These are phyloP conservation scores for Oryzias celebensis DNA, from an alignment of 2,113 vertebrate genomes.

Conservation along the genomic window DNA sequence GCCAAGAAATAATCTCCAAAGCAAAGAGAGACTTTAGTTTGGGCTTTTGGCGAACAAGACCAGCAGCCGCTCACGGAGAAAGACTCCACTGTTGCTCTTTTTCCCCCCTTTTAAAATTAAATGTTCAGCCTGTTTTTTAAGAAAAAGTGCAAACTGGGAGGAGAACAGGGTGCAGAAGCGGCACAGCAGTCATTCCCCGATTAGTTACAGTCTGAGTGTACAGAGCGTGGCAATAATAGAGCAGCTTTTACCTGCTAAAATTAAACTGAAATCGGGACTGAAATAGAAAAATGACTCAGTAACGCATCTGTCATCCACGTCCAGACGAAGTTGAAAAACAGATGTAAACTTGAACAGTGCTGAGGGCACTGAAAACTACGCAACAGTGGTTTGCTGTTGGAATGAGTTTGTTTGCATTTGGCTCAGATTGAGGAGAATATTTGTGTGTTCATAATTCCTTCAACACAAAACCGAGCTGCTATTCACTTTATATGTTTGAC, in stretches of 20 bases:
- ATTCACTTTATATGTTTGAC: constrained; percentile 43
- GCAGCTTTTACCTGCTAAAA: constrained; percentile 49
- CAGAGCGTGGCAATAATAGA: constrained; percentile 44
- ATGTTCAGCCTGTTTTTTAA: constrained; percentile 34
- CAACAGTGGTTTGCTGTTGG: constrained; percentile 13
- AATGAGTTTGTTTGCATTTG: constrained; percentile 29
- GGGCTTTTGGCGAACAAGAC: constrained; percentile 26
- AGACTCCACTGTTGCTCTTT: constrained; percentile 10
- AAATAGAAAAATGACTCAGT: constrained; percentile 46
- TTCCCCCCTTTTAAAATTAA: constrained; percentile 32
- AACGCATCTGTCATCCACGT: constrained; percentile 47
- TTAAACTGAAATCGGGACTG: constrained; percentile 52
- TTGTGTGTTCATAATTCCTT: constrained; percentile 43
- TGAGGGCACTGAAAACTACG: constrained; percentile 27
- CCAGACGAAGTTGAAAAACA: constrained; percentile 20
- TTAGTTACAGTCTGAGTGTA: constrained; percentile 43
- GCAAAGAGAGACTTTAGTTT: constrained; percentile 41
- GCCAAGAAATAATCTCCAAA: constrained; percentile 62
- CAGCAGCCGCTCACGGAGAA: constrained; percentile 16
- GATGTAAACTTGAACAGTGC: constrained; percentile 38
- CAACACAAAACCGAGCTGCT: constrained; percentile 24
- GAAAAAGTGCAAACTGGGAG: constrained; percentile 26
- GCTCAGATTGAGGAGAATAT: constrained; percentile 34
- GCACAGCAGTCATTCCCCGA: constrained; percentile 30
- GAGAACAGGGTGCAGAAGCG: constrained; percentile 31